A percentile compares a stretch with the other conserved stretches of the same genome.
Evolutionary conservation across 2,888 invertebrate genomes (phyloP).

Genomic region (Autographa pulchrina): DNA sequence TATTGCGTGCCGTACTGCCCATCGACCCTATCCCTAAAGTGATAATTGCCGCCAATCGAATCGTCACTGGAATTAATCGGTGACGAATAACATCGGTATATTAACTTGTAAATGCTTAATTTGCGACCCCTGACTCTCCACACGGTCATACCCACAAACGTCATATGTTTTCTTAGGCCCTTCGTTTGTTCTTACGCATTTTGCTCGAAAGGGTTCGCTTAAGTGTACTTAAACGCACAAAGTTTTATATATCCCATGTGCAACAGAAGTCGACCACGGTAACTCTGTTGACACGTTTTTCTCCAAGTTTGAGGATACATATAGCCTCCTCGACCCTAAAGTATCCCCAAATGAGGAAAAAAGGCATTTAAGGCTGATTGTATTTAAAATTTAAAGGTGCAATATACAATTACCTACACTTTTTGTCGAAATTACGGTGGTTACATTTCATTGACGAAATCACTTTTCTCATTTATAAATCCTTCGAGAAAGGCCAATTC

Average conservation of each 20-base stretch:
- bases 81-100: slow-evolving; percentile 1
- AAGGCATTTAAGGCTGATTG: not conserved
- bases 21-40: not conserved
- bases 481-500: not conserved
- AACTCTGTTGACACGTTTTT: not conserved
- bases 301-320: not conserved
- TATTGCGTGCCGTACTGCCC: not conserved
- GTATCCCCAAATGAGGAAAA: not conserved
- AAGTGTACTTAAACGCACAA: not conserved
- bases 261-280: not conserved
- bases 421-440: not conserved
- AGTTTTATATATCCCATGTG: not conserved
- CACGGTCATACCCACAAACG: not conserved
- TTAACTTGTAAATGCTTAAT: not conserved
- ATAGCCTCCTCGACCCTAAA: not conserved
- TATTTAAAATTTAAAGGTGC: no score
- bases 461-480: not conserved
- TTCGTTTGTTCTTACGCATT: not conserved
- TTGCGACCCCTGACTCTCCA: not conserved
- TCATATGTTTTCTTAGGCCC: not conserved
- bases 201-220: not conserved
- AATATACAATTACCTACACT: not conserved
- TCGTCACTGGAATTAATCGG: slow-evolving; percentile 1
- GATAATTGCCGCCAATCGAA: not conserved
- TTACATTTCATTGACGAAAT: not conserved